A percentile compares a stretch with the other conserved stretches of the same genome.
Evolutionary conservation across 23 tunicate species (phyloP).

Genomic region (Trididemnum clinides): DNA sequence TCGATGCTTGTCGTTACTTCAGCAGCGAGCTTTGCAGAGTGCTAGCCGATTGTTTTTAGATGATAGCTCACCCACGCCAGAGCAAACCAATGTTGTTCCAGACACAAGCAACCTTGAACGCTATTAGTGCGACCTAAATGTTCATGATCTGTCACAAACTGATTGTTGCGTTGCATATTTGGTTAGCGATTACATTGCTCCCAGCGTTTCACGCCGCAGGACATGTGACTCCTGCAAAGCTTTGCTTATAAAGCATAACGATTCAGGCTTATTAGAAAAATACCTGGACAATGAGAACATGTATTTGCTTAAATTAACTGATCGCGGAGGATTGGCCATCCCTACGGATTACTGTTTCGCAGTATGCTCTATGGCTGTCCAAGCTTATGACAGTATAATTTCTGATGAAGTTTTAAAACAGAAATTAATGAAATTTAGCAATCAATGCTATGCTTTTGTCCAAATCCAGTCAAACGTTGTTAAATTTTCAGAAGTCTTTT

Average conservation of each 20-base stretch:
- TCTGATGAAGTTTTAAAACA: neutral
- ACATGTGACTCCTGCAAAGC: conserved; percentile 1
- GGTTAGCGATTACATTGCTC: neutral
- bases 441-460: neutral
- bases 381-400: neutral
- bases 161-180: neutral
- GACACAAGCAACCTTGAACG: neutral
- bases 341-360: conserved; percentile 25
- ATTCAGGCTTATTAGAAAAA: too few species aligned
- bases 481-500: neutral
- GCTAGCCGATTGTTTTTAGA: neutral
- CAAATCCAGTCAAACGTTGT: neutral
- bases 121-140: neutral
- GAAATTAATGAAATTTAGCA: neutral
- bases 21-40: neutral
- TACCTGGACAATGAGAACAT: neutral
- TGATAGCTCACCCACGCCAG: neutral
- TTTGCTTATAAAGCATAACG: neutral
- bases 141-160: neutral
- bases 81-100: neutral
- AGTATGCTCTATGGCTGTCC: neutral
- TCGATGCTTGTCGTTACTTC: neutral
- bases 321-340: conserved; percentile 24
- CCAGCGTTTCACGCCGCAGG: conserved; percentile 5
- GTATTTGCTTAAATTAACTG: neutral